phyloP scores from a whole-genome alignment of 1,140 invertebrate species.

The Penaeus japonicus region DNA sequence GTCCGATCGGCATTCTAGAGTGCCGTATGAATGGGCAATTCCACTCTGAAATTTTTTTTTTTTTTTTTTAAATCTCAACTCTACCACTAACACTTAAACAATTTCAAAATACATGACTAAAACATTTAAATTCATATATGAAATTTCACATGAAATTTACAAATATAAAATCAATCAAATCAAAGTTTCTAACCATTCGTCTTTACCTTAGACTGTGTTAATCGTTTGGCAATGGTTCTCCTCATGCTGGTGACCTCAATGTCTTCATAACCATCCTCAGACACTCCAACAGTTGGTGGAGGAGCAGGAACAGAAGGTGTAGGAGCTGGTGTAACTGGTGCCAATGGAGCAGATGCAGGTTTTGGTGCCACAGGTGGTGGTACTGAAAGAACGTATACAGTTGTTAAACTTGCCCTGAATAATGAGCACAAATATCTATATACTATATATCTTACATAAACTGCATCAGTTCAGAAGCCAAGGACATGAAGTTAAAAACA shows the following conservation, averaged over 20 bases:
- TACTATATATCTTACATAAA: no score
- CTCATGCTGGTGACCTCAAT: constrained; percentile 65
- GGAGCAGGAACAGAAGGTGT: constrained; percentile 29
- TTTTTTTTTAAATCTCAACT: no score
- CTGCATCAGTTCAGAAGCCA: no score
- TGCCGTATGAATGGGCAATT: constrained; percentile 74
- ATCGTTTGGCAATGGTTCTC: constrained; percentile 69
- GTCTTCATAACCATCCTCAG: constrained; percentile 61
- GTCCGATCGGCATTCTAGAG: constrained; percentile 69
- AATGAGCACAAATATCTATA: no score
- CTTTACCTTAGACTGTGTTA: constrained; percentile 71
- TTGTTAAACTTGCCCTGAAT: neutral
- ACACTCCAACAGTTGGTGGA: constrained; percentile 26
- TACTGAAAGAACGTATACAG: constrained; percentile 58
- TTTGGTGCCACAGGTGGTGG: constrained; percentile 46
- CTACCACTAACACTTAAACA: no score
- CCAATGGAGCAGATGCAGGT: constrained; percentile 42
- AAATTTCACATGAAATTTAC: no score
- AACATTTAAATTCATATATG: no score
- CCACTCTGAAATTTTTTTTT: constrained; percentile 61
- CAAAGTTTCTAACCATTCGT: neutral
- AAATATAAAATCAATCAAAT: neutral
- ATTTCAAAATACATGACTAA: no score
- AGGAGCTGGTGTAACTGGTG: constrained; percentile 3
- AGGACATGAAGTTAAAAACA: no score